Evolutionary conservation across 2,888 invertebrate species (phyloP).

Genomic region (Agrotis exclamationis): DNA sequence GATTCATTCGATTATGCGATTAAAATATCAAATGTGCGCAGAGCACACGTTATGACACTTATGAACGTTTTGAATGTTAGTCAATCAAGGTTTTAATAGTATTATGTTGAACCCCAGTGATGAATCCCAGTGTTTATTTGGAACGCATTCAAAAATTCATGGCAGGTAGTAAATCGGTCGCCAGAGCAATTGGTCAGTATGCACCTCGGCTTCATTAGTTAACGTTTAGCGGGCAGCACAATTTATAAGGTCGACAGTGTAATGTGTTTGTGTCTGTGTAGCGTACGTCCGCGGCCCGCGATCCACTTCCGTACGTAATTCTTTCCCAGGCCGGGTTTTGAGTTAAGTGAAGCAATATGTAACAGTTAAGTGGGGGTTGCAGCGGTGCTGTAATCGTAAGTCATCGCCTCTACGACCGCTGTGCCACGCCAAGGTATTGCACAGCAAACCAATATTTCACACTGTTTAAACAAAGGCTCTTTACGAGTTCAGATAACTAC

Average conservation of each 20-base stretch:
- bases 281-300: constrained; percentile 68
- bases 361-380: constrained; percentile 84
- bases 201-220: constrained; percentile 61
- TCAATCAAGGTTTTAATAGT: constrained; percentile 21
- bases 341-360: constrained; percentile 86
- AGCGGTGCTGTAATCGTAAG: constrained; percentile 78
- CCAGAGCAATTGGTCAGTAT: constrained; percentile 56
- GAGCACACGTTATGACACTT: constrained; percentile 20
- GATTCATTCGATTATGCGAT: constrained; percentile 51
- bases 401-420: constrained; percentile 79
- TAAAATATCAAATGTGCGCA: constrained; percentile 41
- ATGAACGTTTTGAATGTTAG: constrained; percentile 19
- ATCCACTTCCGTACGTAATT: constrained; percentile 78
- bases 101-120: constrained; percentile 6
- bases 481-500: constrained; percentile 63
- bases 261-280: constrained; percentile 75
- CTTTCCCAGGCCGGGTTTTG: constrained; percentile 79
- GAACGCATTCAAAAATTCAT: constrained; percentile 42
- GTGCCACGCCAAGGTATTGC: constrained; percentile 70
- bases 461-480: constrained; percentile 77
- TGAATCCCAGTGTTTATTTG: constrained; percentile 21
- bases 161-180: constrained; percentile 48
- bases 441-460: constrained; percentile 77
- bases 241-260: constrained; percentile 72
- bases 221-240: constrained; percentile 58